These are phyloP conservation scores for Bolinopsis microptera DNA, from an alignment of 37 sponge, comb jelly and placozoan genomes.

Conservation along the genomic window DNA sequence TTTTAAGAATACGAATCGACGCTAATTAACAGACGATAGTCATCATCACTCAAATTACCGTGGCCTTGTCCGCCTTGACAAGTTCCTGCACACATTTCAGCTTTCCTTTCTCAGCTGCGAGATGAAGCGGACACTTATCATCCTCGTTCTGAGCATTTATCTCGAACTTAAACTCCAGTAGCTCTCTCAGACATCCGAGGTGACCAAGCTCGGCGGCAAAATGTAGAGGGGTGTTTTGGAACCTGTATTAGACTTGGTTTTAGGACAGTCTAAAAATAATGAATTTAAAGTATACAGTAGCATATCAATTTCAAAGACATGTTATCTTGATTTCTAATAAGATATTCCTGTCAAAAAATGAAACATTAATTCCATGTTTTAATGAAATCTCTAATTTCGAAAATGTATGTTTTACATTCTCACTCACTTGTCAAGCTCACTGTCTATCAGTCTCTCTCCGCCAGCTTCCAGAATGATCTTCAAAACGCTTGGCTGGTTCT, in stretches of 20 bases:
- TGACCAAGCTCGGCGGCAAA: conserved; percentile 79
- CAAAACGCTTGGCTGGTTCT: conserved; percentile 67
- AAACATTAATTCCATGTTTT: too few species aligned
- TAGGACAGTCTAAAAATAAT: too few species aligned
- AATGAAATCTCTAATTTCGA: too few species aligned
- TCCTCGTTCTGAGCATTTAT: conserved; percentile 62
- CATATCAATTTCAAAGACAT: too few species aligned
- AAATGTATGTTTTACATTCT: too few species aligned
- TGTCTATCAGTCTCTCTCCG: conserved; percentile 53
- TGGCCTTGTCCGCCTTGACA: neutral
- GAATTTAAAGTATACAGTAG: too few species aligned
- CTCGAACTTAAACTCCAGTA: conserved; percentile 32
- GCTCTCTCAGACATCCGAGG: conserved; percentile 69
- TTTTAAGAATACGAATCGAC: too few species aligned
- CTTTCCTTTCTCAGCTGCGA: neutral
- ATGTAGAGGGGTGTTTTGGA: conserved; percentile 80
- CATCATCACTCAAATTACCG: neutral
- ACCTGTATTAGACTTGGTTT: too few species aligned
- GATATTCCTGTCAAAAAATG: too few species aligned
- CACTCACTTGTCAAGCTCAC: conserved; percentile 64
- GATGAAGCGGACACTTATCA: conserved; percentile 53
- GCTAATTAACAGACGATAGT: too few species aligned
- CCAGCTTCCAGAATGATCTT: conserved; percentile 62
- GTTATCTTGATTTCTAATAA: too few species aligned
- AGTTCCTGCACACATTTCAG: conserved; percentile 18